These are phyloP conservation scores for Idris sp. DNA, from an alignment of 1,140 invertebrate species.

Conservation along the genomic window DNA sequence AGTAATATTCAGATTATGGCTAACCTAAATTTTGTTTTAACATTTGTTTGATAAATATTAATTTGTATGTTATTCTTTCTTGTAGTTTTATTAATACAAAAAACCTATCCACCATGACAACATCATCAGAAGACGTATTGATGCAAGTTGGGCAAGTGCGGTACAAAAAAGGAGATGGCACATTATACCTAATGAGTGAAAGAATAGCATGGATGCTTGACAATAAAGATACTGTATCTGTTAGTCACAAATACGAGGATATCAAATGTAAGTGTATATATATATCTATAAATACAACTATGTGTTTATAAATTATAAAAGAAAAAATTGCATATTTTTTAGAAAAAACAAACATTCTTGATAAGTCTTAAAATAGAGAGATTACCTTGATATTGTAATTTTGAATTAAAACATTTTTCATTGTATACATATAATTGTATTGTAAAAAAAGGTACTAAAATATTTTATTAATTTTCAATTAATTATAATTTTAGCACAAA, in stretches of 20 bases:
- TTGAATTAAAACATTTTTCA: too few species aligned
- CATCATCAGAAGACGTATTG: constrained; percentile 94
- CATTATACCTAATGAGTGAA: constrained; percentile 96
- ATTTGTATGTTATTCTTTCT: constrained; percentile 38
- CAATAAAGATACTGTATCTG: constrained; percentile 92
- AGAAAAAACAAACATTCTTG: too few species aligned
- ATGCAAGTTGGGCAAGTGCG: constrained; percentile 94
- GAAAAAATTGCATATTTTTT: too few species aligned
- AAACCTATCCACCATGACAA: constrained; percentile 81
- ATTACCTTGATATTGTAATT: too few species aligned
- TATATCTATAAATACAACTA: constrained; percentile 6
- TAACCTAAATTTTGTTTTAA: constrained; percentile 44
- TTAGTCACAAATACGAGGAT: constrained; percentile 96
- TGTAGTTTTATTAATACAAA: constrained; percentile 63
- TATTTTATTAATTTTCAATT: neutral
- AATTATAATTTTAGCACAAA: constrained; percentile 87
- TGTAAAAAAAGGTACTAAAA: too few species aligned
- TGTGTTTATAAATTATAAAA: too few species aligned
- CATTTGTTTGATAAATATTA: constrained; percentile 6
- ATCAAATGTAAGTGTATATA: constrained; percentile 88
- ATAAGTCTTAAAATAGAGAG: too few species aligned
- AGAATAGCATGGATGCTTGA: constrained; percentile 97
- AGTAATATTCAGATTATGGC: too few species aligned
- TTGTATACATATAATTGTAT: too few species aligned
- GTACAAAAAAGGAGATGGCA: constrained; percentile 97